phyloP scores from a whole-genome alignment of 2,888 invertebrate genomes.

The Melinaea marsaeus region DNA sequence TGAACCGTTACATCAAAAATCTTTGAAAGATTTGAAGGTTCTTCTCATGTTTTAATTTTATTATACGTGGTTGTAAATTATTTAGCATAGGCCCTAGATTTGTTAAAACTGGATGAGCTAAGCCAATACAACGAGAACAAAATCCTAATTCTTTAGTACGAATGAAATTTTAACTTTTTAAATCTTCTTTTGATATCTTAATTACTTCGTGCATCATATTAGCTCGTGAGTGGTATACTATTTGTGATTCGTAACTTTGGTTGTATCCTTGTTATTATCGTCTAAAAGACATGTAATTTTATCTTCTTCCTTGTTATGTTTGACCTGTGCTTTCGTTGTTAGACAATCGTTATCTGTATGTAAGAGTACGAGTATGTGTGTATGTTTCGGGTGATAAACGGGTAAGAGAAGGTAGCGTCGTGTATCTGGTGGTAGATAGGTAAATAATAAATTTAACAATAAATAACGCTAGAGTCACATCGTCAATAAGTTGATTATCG shows the following conservation, averaged over 20 bases:
- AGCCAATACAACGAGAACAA: slow-evolving; percentile 66
- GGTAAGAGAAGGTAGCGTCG: slow-evolving; percentile 60
- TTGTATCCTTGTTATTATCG: slow-evolving; percentile 42
- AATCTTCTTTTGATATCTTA: slow-evolving; percentile 18
- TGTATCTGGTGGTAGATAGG: slow-evolving; percentile 68
- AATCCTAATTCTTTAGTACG: slow-evolving; percentile 42
- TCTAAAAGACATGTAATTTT: slow-evolving; percentile 41
- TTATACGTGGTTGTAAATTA: slow-evolving; percentile 31
- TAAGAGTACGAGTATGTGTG: slow-evolving; percentile 34
- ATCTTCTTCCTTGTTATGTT: slow-evolving; percentile 35
- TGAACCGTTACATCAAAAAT: slow-evolving; percentile 33
- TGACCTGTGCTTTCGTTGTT: slow-evolving; percentile 33
- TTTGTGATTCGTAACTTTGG: slow-evolving; percentile 51
- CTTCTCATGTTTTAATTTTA: slow-evolving; percentile 28
- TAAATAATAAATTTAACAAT: slow-evolving; percentile 67
- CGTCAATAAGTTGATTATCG: slow-evolving; percentile 56
- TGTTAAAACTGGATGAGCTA: slow-evolving; percentile 58
- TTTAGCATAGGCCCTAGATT: slow-evolving; percentile 37
- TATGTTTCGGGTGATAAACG: slow-evolving; percentile 72
- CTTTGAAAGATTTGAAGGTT: slow-evolving; percentile 26
- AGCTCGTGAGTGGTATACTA: slow-evolving; percentile 36
- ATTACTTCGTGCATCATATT: slow-evolving; percentile 21
- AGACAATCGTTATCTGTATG: slow-evolving; percentile 25
- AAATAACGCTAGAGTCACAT: slow-evolving; percentile 63
- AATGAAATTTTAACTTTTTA: slow-evolving; percentile 34